Base-by-base conservation (phyloP, 1,140 invertebrate species). In the Helicoverpa zea region DNA sequence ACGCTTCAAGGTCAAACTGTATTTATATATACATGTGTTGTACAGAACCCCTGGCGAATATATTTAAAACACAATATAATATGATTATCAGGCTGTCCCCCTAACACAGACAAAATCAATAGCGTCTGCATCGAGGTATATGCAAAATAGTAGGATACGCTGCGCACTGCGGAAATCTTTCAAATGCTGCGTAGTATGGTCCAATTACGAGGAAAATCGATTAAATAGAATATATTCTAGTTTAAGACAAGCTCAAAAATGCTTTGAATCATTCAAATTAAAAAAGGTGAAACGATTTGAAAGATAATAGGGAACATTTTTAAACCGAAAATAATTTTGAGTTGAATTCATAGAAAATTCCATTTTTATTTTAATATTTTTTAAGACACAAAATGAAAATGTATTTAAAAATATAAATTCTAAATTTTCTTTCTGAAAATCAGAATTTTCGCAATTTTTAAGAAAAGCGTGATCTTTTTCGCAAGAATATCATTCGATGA, bases 81-180 rank as follows among this genome's bases (percentile, higher is more conserved):
- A 93, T 92, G 91, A 94, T 94, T 94, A 94, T 92, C 90, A 91
- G 84, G 78, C 88, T 92, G 91, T 92, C 91, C 91, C 91, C 92
- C 93, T 94, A 93, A 94, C 92, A 94, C 92, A 94, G 93, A 94
- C 93, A 93, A 94, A 94, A 94, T 94, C 93, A 87, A 94, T 94
- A 94, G 87, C 87, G 93, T 92, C 92, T 94, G 89, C 88, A 85
- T 87, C 63, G 68, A 58, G 58, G 92, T 91, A 93, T 89, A 91
- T 82, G 87, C 83, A 87, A 91, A 91, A 90, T 82, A 49, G 51
- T 16, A 54, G 77, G 89, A 93, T 89, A 66, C 84, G 61, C 84
- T 56, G 30, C 80, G 61, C 61, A 47, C 10, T 78, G 66, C 78
- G 63, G 68, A 83, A 86, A 64, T 56, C 75, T 66, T 54, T 77